Conservation (phyloP, 2,888 invertebrate genomes). For the Stenolophus ochropezus region DNA sequence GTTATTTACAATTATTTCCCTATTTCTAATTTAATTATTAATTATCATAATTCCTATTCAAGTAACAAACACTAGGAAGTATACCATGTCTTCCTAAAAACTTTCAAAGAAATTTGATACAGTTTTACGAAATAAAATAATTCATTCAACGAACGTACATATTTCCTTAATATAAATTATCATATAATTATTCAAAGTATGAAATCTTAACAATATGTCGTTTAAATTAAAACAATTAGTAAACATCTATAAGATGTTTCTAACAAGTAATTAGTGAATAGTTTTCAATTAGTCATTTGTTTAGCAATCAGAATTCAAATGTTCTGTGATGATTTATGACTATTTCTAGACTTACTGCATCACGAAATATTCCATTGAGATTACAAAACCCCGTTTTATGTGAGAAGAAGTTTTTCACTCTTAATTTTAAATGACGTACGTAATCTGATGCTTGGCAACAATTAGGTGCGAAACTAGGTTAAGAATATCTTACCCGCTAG, state of each 20-base stretch:
- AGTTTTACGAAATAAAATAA: too few relatives aligned
- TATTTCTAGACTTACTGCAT: neutral
- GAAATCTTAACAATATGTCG: neutral
- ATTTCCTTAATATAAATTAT: neutral
- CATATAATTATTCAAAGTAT: neutral
- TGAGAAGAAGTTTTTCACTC: constrained; percentile 52
- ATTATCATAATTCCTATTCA: too few relatives aligned
- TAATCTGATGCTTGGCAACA: constrained; percentile 41
- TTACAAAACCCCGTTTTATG: constrained; percentile 46
- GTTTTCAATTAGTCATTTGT: constrained; percentile 26
- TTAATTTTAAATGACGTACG: constrained; percentile 55
- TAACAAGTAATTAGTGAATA: constrained; percentile 3
- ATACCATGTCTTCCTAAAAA: too few relatives aligned
- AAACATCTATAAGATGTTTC: neutral
- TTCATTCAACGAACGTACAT: too few relatives aligned
- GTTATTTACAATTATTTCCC: too few relatives aligned
- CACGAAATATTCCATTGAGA: constrained; percentile 21
- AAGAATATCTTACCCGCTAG: constrained; percentile 20
- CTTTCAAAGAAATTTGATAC: too few relatives aligned
- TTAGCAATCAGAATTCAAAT: neutral
- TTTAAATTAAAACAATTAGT: constrained; percentile 6
- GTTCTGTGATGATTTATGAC: constrained; percentile 7
- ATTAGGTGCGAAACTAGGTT: constrained; percentile 43
- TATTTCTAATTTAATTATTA: too few relatives aligned
- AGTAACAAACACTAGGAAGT: too few relatives aligned